Conservation (phyloP, 1,140 invertebrate species). For the Plectrocnemia conspersa region DNA sequence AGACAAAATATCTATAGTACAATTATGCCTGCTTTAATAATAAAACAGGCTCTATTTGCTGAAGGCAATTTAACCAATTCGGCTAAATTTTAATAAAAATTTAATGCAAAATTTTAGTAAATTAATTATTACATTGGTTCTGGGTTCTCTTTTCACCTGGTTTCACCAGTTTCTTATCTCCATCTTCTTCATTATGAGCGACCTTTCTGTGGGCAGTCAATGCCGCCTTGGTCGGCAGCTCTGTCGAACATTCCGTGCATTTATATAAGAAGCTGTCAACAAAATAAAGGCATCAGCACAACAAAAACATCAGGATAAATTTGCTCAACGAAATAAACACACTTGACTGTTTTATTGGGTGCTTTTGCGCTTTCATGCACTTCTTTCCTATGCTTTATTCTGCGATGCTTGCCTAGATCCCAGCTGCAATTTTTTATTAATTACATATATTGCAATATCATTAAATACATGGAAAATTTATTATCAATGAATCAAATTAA, state of each 20-base stretch:
- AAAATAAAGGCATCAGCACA: not conserved
- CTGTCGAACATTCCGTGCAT: slow-evolving; percentile 6
- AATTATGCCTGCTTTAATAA: too few relatives aligned
- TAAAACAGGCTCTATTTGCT: too few relatives aligned
- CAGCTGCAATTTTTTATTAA: slow-evolving; percentile 8
- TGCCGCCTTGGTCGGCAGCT: slow-evolving; percentile 13
- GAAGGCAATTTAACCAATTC: too few relatives aligned
- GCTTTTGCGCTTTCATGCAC: slow-evolving; percentile 13
- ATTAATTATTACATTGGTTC: too few relatives aligned
- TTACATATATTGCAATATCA: not conserved
- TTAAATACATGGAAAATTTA: slow-evolving; percentile 5
- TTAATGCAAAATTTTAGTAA: too few relatives aligned
- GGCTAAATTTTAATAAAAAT: too few relatives aligned
- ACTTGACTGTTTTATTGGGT: slow-evolving; percentile 18
- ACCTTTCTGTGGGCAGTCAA: slow-evolving; percentile 15
- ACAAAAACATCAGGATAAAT: not conserved
- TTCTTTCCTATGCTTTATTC: slow-evolving; percentile 12
- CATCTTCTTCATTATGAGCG: not conserved
- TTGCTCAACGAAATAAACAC: not conserved
- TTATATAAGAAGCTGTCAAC: slow-evolving; percentile 13
- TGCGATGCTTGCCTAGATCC: slow-evolving; percentile 15
- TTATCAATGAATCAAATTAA: too few relatives aligned
- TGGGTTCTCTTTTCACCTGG: not conserved
- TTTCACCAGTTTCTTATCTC: not conserved
- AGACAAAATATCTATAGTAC: too few relatives aligned